These are phyloP conservation scores for Meandrina meandrites DNA, from an alignment of 92 coral and sea anemone species.

Conservation along the genomic window DNA sequence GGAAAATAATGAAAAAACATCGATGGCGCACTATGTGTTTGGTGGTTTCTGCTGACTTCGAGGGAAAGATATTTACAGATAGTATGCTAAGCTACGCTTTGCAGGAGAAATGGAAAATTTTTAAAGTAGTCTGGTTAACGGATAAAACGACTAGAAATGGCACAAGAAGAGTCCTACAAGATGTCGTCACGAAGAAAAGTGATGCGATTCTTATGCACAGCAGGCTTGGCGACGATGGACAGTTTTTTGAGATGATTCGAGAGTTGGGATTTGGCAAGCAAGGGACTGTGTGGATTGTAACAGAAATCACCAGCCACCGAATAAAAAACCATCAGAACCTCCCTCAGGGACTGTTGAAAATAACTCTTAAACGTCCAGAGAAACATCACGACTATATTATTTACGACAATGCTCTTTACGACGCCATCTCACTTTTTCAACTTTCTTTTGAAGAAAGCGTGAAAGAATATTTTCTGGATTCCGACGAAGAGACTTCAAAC, in stretches of 20 bases:
- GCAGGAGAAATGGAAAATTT: slow-evolving; percentile 38
- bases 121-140: slow-evolving; percentile 25
- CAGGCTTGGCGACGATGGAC: neutral
- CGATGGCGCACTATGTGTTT: slow-evolving; percentile 57
- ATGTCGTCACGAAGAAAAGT: neutral
- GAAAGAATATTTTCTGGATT: neutral
- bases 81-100: slow-evolving; percentile 14
- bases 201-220: slow-evolving; percentile 47
- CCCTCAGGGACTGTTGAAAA: slow-evolving; percentile 51
- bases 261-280: neutral
- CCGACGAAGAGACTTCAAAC: neutral
- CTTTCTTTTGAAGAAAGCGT: slow-evolving; percentile 17
- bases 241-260: slow-evolving; percentile 2
- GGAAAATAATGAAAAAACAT: slow-evolving; percentile 39
- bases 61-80: slow-evolving; percentile 41
- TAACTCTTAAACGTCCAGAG: slow-evolving; percentile 18
- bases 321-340: neutral
- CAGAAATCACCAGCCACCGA: slow-evolving; percentile 12
- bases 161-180: slow-evolving; percentile 1
- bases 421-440: slow-evolving; percentile 9
- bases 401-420: neutral
- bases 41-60: slow-evolving; percentile 46
- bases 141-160: slow-evolving; percentile 2
- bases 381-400: neutral
- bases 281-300: slow-evolving; percentile 41